Evolutionary conservation across 2,797 vertebrate genomes (phyloP).

Genomic region (Lepilemur ruficaudatus): DNA sequence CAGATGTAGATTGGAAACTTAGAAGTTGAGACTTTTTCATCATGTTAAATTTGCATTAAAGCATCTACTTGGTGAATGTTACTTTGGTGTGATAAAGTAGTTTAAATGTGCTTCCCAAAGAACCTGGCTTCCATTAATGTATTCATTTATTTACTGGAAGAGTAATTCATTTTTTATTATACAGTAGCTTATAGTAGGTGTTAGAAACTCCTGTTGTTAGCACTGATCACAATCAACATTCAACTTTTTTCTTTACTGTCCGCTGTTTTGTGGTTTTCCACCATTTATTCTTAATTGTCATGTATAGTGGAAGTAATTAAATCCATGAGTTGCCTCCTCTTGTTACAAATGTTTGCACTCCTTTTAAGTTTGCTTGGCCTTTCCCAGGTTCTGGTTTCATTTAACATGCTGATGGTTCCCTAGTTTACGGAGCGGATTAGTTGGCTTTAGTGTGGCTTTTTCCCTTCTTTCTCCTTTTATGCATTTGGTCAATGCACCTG

Average conservation of each 20-base stretch:
- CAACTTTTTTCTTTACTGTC: slow-evolving; percentile 51
- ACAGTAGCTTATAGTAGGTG: slow-evolving; percentile 70
- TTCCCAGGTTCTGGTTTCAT: slow-evolving; percentile 83
- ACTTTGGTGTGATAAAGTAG: slow-evolving; percentile 4
- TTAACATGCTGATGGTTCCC: slow-evolving; percentile 80
- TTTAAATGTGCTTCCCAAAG: slow-evolving; percentile 22
- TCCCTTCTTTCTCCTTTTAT: slow-evolving; percentile 10
- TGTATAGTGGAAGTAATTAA: slow-evolving; percentile 83
- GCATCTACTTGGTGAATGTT: slow-evolving; percentile 7
- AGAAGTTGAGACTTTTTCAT: slow-evolving; percentile 18
- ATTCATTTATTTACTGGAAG: slow-evolving; percentile 51
- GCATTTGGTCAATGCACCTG: slow-evolving; percentile 65
- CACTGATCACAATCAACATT: slow-evolving; percentile 40
- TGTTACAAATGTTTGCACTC: slow-evolving; percentile 82
- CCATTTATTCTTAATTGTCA: slow-evolving; percentile 73
- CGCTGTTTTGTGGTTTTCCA: slow-evolving; percentile 71
- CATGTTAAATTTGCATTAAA: neutral
- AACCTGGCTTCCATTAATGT: slow-evolving; percentile 31
- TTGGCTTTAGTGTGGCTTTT: slow-evolving; percentile 76
- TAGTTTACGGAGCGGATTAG: slow-evolving; percentile 83
- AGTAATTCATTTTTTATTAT: slow-evolving; percentile 49
- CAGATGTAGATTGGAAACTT: slow-evolving; percentile 5
- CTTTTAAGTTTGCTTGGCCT: slow-evolving; percentile 79
- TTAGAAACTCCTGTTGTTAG: slow-evolving; percentile 61
- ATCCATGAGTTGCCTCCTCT: slow-evolving; percentile 80